Evolutionary conservation across 2,797 vertebrate species (phyloP).

Genomic region (Pogonophryne albipinna): DNA sequence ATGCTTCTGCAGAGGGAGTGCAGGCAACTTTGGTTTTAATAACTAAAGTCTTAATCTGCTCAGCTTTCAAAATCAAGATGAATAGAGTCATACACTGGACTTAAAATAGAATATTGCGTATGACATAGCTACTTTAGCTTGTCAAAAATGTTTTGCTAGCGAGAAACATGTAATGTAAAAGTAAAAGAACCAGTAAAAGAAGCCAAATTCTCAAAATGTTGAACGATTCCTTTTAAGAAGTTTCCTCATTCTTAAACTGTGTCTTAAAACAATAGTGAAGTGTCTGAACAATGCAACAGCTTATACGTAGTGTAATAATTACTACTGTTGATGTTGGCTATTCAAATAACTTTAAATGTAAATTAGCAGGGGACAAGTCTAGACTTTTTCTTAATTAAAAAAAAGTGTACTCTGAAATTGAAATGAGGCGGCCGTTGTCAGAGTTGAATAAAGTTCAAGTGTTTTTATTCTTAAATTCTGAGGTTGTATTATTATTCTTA

Average conservation of each 20-base stretch:
- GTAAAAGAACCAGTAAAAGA: neutral
- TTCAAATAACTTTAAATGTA: neutral
- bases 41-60: constrained; percentile 12
- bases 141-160: neutral
- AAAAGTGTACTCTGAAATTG: neutral
- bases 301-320: neutral
- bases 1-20: neutral
- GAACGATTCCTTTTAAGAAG: neutral
- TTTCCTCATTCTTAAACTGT: no score
- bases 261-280: no score
- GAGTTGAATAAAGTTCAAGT: neutral
- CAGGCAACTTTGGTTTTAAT: constrained; percentile 2
- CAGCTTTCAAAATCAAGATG: constrained; percentile 4
- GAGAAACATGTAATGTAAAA: neutral
- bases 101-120: neutral
- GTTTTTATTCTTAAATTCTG: neutral
- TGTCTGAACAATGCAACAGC: no score
- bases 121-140: neutral
- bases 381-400: no score
- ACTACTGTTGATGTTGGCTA: neutral
- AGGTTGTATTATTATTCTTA: neutral
- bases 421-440: neutral
- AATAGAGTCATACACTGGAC: neutral
- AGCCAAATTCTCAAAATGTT: neutral
- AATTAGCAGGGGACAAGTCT: no score